These are phyloP conservation scores for Geophilus truncorum DNA, from an alignment of 2,888 invertebrate species.

Conservation along the genomic window DNA sequence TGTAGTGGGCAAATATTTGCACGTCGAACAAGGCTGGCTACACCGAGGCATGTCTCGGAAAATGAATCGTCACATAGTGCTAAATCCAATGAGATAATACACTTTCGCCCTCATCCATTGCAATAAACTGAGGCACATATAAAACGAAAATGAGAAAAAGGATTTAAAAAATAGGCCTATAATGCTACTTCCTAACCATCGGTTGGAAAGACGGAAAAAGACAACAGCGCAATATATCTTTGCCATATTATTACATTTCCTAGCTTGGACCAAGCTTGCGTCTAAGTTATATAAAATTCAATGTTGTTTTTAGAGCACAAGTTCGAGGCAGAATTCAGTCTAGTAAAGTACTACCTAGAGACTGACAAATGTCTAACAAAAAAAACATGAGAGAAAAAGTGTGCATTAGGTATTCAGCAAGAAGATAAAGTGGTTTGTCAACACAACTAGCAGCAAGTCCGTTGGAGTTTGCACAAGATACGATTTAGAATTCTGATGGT, in stretches of 20 bases:
- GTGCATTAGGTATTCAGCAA: background rate
- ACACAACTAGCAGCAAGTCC: background rate
- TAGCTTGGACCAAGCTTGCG: too few species aligned
- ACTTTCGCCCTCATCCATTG: background rate
- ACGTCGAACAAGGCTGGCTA: background rate
- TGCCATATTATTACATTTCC: background rate
- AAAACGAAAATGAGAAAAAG: background rate
- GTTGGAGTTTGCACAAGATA: background rate
- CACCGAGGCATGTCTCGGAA: background rate
- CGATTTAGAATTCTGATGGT: background rate
- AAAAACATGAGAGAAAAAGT: background rate
- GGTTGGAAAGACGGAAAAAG: background rate
- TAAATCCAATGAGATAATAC: slow-evolving; percentile 7
- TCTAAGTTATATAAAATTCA: background rate
- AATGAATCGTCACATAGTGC: background rate
- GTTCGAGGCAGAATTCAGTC: too few species aligned
- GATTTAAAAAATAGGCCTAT: background rate
- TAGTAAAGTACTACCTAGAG: background rate
- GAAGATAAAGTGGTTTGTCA: background rate
- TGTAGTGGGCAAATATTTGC: slow-evolving; percentile 12
- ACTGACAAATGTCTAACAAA: too few species aligned
- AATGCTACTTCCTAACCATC: background rate
- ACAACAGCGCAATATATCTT: background rate
- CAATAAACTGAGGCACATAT: background rate
- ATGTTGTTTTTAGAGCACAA: too few species aligned